Conservation (phyloP, 2,888 invertebrate genomes). For the Diarsia rubi region DNA sequence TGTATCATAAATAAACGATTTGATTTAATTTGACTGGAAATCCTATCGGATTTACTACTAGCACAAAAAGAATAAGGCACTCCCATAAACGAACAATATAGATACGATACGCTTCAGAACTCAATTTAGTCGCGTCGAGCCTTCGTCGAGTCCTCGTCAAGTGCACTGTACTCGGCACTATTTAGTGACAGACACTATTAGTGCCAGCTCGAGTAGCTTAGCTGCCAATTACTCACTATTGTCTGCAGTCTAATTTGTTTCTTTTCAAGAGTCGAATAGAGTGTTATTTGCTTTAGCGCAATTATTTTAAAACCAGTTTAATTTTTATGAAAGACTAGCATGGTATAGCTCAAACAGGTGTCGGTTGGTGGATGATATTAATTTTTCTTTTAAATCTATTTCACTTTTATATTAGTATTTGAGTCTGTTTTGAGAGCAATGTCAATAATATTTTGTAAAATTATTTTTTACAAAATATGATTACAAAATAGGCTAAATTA, state of each 20-base stretch:
- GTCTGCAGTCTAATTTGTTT: background rate
- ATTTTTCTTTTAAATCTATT: background rate
- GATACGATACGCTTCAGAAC: slow-evolving; percentile 23
- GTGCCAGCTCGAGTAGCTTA: slow-evolving; percentile 6
- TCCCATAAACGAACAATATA: background rate
- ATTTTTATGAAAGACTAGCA: background rate
- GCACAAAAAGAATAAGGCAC: background rate
- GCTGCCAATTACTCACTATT: slow-evolving; percentile 26
- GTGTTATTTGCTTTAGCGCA: background rate
- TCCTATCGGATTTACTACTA: rapidly evolving
- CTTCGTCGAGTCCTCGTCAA: background rate
- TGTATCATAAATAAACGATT: no score
- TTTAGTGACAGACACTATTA: slow-evolving; percentile 9
- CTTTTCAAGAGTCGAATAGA: background rate
- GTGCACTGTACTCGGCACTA: slow-evolving; percentile 10
- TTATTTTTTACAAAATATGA: no score
- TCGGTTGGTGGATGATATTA: background rate
- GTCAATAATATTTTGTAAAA: background rate
- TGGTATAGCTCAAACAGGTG: background rate
- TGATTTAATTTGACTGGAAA: no score
- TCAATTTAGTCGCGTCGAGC: slow-evolving; percentile 29
- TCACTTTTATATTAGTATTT: background rate
- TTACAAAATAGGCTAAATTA: no score
- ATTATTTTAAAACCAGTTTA: background rate
- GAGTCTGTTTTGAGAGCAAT: background rate